Conservation (phyloP, 2,113 vertebrate genomes). For the Thermophis baileyi region DNA sequence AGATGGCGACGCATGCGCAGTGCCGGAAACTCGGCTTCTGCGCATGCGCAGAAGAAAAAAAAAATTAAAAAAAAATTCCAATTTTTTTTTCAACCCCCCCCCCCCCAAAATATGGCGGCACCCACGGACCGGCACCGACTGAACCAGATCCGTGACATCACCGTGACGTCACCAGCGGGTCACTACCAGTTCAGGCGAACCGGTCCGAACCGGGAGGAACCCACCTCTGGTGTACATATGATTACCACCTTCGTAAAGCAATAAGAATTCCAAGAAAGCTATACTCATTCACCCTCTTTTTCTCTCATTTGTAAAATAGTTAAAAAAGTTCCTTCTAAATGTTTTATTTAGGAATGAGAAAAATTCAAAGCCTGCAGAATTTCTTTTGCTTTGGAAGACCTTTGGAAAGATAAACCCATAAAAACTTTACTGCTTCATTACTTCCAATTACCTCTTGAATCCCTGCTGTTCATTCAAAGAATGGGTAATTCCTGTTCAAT, state of each 20-base stretch:
- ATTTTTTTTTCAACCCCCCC: too few species aligned
- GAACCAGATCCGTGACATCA: too few species aligned
- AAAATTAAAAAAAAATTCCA: too few species aligned
- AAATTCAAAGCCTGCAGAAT: neutral
- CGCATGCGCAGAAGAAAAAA: too few species aligned
- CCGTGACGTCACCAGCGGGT: too few species aligned
- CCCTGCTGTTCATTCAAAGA: neutral
- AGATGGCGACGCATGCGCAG: too few species aligned
- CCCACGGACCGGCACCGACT: too few species aligned
- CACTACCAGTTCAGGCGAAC: too few species aligned
- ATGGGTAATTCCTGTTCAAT: neutral
- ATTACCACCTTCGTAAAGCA: slow-evolving; percentile 14
- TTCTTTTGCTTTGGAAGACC: neutral
- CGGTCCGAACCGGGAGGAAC: too few species aligned
- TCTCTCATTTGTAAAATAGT: neutral
- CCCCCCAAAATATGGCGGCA: too few species aligned
- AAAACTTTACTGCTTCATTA: neutral
- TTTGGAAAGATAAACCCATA: slow-evolving; percentile 14
- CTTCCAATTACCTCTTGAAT: neutral
- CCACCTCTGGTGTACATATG: neutral
- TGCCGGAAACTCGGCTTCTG: too few species aligned
- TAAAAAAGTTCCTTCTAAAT: slow-evolving; percentile 18
- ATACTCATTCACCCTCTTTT: neutral
- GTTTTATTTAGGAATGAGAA: slow-evolving; percentile 11
- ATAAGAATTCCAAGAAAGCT: slow-evolving; percentile 4